Percentiles rank a stretch among this genome's conserved stretches.
Conservation (phyloP, 2,888 invertebrate genomes). For the Electrophaes corylata region DNA sequence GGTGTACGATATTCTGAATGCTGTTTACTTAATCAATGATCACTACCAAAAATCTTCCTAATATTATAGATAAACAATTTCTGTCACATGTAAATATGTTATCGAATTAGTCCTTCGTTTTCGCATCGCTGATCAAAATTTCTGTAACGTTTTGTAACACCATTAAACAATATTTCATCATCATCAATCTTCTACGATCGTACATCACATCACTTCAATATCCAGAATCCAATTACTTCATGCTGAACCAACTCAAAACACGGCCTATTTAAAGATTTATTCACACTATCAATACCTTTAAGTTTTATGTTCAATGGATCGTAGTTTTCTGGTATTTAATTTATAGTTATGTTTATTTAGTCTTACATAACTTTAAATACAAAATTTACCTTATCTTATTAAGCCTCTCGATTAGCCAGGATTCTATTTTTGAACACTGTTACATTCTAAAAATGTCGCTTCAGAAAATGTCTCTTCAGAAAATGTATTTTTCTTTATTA, state of each 20-base stretch:
- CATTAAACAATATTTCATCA: conserved; percentile 35
- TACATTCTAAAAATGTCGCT: no score
- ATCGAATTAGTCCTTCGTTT: not conserved
- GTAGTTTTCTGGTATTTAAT: not conserved
- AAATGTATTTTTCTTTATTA: no score
- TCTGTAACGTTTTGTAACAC: conserved; percentile 15
- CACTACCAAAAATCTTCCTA: not conserved
- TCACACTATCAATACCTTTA: conserved; percentile 16
- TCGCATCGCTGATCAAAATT: conserved; percentile 2
- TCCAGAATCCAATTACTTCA: conserved; percentile 48
- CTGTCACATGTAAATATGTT: no score
- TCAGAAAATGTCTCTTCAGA: no score
- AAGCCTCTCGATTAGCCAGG: no score
- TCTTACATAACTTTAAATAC: not conserved
- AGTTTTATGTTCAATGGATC: conserved; percentile 1
- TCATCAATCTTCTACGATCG: conserved; percentile 47
- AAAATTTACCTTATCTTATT: no score
- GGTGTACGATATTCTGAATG: no score
- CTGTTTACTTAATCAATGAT: no score
- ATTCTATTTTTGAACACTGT: no score
- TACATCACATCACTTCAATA: conserved; percentile 49
- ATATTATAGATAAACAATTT: not conserved
- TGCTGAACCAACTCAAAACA: conserved; percentile 47
- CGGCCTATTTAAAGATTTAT: conserved; percentile 33
- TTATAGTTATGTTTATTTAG: conserved; percentile 1